These are phyloP conservation scores for Aphelenchoides besseyi DNA, from an alignment of 1,140 invertebrate genomes.

Conservation along the genomic window DNA sequence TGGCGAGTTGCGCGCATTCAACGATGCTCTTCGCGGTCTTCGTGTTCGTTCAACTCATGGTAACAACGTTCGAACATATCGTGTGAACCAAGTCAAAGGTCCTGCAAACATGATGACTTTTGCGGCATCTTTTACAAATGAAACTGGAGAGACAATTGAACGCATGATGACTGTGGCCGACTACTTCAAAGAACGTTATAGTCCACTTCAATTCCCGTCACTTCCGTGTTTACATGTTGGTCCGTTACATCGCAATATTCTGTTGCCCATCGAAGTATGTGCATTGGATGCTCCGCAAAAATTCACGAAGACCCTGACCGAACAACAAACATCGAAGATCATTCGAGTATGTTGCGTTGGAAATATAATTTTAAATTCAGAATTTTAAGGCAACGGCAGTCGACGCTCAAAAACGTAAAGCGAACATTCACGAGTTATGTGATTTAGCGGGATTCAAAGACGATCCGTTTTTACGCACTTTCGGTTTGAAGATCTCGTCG, in stretches of 20 bases:
- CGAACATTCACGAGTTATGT: constrained; percentile 36
- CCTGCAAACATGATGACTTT: constrained; percentile 40
- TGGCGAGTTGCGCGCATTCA: constrained; percentile 41
- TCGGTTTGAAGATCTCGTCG: constrained; percentile 82
- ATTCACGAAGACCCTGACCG: constrained; percentile 53
- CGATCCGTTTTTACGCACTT: constrained; percentile 51
- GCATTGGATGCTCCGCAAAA: constrained; percentile 56
- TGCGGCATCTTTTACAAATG: neutral
- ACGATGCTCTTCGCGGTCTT: constrained; percentile 38
- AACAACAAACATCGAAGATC: constrained; percentile 46
- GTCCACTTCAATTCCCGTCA: constrained; percentile 46
- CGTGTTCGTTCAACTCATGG: constrained; percentile 39
- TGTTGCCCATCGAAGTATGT: constrained; percentile 63
- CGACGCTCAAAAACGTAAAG: constrained; percentile 51
- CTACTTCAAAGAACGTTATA: constrained; percentile 57
- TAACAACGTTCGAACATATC: constrained; percentile 42
- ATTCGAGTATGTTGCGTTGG: constrained; percentile 34
- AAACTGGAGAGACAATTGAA: constrained; percentile 14
- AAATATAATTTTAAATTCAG: neutral
- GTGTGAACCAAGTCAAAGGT: constrained; percentile 46
- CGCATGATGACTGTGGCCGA: constrained; percentile 48
- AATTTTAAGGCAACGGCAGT: constrained; percentile 46
- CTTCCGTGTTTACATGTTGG: constrained; percentile 62
- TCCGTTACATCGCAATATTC: constrained; percentile 39
- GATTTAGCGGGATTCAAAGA: constrained; percentile 33